These are phyloP conservation scores for Melanostigma gelatinosum DNA, from an alignment of 2,113 vertebrate genomes.

Conservation along the genomic window DNA sequence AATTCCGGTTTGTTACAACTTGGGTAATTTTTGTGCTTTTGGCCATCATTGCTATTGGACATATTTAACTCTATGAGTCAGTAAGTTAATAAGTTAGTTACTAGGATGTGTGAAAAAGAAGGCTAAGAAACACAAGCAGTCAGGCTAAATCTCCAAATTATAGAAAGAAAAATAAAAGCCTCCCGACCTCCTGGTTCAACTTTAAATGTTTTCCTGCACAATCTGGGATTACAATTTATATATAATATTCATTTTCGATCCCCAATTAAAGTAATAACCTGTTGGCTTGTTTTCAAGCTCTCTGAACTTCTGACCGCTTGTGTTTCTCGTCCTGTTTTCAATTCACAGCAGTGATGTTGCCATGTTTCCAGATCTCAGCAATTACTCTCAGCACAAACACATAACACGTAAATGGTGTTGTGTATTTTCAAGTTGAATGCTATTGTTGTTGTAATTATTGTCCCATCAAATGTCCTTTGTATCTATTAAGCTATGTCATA, in stretches of 20 bases:
- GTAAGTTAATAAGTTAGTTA: neutral
- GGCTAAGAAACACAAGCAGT: neutral
- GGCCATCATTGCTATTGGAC: neutral
- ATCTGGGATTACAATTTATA: neutral
- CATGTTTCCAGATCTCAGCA: neutral
- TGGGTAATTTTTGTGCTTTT: neutral
- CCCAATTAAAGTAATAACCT: neutral
- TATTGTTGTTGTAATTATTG: neutral
- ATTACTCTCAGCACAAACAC: neutral
- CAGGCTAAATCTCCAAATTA: neutral
- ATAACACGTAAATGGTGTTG: neutral
- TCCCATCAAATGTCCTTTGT: neutral
- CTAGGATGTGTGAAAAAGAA: neutral
- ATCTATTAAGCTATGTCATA: neutral
- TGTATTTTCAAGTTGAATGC: neutral
- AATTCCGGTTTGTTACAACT: neutral
- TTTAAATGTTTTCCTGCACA: neutral
- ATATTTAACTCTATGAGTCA: neutral
- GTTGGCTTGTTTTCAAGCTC: neutral
- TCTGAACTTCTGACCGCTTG: neutral
- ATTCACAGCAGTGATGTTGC: neutral
- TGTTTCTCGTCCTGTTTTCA: neutral
- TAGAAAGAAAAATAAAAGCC: neutral
- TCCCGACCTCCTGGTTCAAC: neutral
- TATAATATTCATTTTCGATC: neutral